Percentiles rank a stretch among this genome's conserved stretches.
Conservation (phyloP, 64 coral and sea anemone genomes). For the Porites australiensis region DNA sequence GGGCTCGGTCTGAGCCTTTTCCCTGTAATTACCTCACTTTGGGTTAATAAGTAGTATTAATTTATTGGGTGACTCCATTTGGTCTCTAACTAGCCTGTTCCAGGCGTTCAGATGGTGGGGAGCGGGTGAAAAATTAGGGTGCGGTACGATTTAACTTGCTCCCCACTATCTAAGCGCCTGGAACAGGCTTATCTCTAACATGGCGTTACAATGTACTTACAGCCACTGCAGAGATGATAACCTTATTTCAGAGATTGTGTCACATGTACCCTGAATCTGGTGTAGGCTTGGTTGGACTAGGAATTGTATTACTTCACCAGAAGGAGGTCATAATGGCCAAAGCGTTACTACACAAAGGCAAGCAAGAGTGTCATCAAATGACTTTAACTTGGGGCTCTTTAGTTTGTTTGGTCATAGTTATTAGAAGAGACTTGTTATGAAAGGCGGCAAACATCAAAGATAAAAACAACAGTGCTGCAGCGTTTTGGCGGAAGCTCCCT, state of each 20-base stretch:
- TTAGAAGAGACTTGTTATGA: no score
- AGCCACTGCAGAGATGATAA: constrained; percentile 13
- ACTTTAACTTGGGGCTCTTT: no score
- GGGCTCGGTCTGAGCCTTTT: no score
- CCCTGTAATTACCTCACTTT: not conserved
- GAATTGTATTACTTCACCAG: constrained; percentile 38
- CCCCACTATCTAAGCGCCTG: no score
- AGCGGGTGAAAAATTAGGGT: no score
- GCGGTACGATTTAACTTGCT: no score
- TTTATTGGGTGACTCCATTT: no score
- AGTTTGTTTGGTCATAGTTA: no score
- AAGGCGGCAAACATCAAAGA: no score
- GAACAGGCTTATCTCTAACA: not conserved
- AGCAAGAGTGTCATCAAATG: not conserved
- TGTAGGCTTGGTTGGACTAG: constrained; percentile 52
- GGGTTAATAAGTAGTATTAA: no score
- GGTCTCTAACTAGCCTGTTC: not conserved
- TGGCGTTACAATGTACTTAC: not conserved
- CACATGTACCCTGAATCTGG: constrained; percentile 52
- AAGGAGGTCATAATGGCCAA: constrained; percentile 11
- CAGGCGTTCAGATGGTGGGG: constrained; percentile 31
- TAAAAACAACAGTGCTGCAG: no score
- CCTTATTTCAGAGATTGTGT: constrained; percentile 56
- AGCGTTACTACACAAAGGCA: constrained; percentile 53
- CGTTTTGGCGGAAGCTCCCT: no score